These are phyloP conservation scores for Plecturocebus donacophilus DNA, from an alignment of 2,113 vertebrate genomes.

Conservation along the genomic window DNA sequence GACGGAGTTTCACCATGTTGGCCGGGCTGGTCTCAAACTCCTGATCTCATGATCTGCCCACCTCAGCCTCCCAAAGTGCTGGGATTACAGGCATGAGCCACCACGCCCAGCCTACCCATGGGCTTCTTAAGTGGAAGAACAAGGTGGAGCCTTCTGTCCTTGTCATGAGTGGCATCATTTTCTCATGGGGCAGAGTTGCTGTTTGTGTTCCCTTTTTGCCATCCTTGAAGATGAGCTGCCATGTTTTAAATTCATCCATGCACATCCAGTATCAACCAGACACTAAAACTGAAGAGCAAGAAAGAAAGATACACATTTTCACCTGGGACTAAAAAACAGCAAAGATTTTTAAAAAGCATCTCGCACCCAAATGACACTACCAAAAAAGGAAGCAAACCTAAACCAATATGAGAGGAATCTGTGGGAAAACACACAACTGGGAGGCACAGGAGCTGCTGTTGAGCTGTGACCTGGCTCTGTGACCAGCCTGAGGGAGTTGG, in stretches of 20 bases:
- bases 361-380: neutral
- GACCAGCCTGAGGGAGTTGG: neutral
- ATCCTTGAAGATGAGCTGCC: neutral
- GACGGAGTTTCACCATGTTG: too few relatives aligned
- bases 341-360: neutral
- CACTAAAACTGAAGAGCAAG: neutral
- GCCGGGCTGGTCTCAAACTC: too few relatives aligned
- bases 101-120: fast-evolving
- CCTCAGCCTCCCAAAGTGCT: too few relatives aligned
- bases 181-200: neutral
- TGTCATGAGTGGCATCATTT: fast-evolving
- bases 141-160: neutral
- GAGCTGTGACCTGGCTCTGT: neutral
- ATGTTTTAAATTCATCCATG: neutral
- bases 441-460: fast-evolving
- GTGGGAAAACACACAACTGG: fast-evolving
- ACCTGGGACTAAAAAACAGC: neutral
- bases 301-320: neutral
- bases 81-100: too few relatives aligned
- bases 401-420: neutral
- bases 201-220: neutral
- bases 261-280: neutral
- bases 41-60: too few relatives aligned
- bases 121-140: neutral
- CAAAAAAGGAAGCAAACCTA: neutral